Base-by-base conservation (phyloP, 2,888 invertebrate genomes). In the Blastobasis adustella region DNA sequence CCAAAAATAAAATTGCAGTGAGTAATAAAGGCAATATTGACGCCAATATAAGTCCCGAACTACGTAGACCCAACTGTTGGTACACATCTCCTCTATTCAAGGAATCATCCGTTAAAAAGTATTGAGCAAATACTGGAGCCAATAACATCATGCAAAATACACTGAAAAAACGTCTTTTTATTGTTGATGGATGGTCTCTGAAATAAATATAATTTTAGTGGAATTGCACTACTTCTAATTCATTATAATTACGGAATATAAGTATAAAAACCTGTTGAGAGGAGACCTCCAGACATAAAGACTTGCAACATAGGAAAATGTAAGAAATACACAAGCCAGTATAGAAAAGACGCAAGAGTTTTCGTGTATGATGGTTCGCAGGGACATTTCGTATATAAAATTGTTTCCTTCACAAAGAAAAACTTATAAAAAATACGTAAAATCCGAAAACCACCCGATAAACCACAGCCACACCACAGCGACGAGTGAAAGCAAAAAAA, bases 161-260 rank as follows among this genome's bases (percentile, higher is more conserved):
- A 80, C 97, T 96, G 61, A 95, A 90, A 76, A 97, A 97, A 71
- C 97, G 91, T 71, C 92, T 92, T 76, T 96, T 96, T 61, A 98
- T 95, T 5, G 95, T 96, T 6, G 93, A 90, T 9, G 97, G 96
- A 81, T 98, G 96, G 73, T 97, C 94, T 70, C 98, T 96, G 83
- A 59, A 92, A 79, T 44, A 50, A 52, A 50, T 37, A 90, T 54
- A 61, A 10, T 42, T 42, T 42, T 8, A 42, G 10, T 7, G 9
- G 9, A 5, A 47, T 47, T 71, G 23, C 23, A 23, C 23, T 23
- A 23, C 23, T 23, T 23, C 23, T 23, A 23, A 23, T 23, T 23
- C 23, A 2, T 23, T 23, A 23, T 23, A 23, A 23, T 23, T 23
- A 23, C 3, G 23, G 23, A 23, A 23, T 23, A 3, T 23, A 23